Base-by-base conservation (phyloP, 2,113 vertebrate genomes). In the Cyprinodon brontotheroides region DNA sequence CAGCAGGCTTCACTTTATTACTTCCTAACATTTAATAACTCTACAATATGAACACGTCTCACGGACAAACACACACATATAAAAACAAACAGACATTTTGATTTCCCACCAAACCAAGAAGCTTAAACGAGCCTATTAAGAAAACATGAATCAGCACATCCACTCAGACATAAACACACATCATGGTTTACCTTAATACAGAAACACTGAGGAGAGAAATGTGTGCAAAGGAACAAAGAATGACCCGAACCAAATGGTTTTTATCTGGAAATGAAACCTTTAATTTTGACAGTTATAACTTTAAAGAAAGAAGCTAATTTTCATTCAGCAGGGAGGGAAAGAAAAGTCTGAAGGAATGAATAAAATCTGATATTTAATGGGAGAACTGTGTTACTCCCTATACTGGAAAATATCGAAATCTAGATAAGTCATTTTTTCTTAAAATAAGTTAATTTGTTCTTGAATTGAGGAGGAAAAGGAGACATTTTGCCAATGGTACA, bases 211-310 rank as follows among this genome's bases (percentile, higher is more conserved):
- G 6, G 40, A n/a, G 6, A 59, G 70, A 65, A 66, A 66, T 73
- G 68, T 85, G 86, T 85, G 85, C 57, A 65, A 66, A 65, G 70
- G 65, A 83, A 86, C 83, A 82, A 53, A 74, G n/a, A 45, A 59
- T 59, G 39, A 62, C 61, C 80, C 71, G 39, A 67, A 73, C 61
- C 47, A 72, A n/a, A 22, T 39, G 73, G 73, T 81, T 65, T 72
- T 59, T 66, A 29, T n/a, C 48, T 57, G 64, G 82, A 72, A 66
- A 72, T n/a, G 77, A 72, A 84, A 70, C 29, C 76, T 73, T 29
- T 47, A 14, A 43, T 36, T 78, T 61, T 68, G 40, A 68, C 80
- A 77, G 4, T 57, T 10, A 3, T 57, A n/a, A 57, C 17, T 57
- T 15, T n/a, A 8, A 3, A 2, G 17, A 17, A 53, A 53, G 20